Base-by-base conservation (phyloP, 1,140 invertebrate genomes). In the Sesamia nonagrioides region DNA sequence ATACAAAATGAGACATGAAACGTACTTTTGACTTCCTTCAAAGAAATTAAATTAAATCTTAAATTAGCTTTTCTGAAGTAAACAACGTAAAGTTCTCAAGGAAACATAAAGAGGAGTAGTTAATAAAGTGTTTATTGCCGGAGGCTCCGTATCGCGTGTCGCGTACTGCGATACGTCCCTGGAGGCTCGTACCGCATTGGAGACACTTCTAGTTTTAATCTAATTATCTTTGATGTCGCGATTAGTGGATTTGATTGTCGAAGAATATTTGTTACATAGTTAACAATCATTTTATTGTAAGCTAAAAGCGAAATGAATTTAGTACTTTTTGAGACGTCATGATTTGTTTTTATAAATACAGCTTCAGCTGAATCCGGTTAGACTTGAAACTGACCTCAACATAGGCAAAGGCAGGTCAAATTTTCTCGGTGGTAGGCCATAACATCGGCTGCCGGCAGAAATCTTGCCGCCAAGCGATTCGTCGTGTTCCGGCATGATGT, bases 51-150 rank as follows among this genome's bases (percentile, higher is more conserved):
- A 61, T 37, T 37, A 37, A 61, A 61, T 35, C 8, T n/a, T 40
- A 37, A 61, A 61, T 61, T 40, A 37, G 5, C 15, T 56, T 21
- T 56, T 27, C 2, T 40, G 17, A 17, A 63, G 37, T 63, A 63
- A 63, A 63, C 60, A 45, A 68, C 40, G 17, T 15, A 1, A 37
- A 37, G 33, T 45, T 27, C 18, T 68, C n/a, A 50, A 68, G 40
- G 42, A 45, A 50, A 48, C 42, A 68, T 68, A 68, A 68, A 68
- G 37, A 61, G 58, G 42, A 40, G 18, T 68, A 48, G 40, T 48
- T 68, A 68, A 48, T 68, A 45, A 48, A 68, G 63, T 68, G 63
- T 48, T 68, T 68, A 68, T 68, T 48, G 63, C 35, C 60, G n/a
- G 60, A 21, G 52, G 52, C 40, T 68, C 42, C 11, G 63, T 68